Evolutionary conservation across 1,140 invertebrate species (phyloP).

Genomic region (Chrysopa pallens): DNA sequence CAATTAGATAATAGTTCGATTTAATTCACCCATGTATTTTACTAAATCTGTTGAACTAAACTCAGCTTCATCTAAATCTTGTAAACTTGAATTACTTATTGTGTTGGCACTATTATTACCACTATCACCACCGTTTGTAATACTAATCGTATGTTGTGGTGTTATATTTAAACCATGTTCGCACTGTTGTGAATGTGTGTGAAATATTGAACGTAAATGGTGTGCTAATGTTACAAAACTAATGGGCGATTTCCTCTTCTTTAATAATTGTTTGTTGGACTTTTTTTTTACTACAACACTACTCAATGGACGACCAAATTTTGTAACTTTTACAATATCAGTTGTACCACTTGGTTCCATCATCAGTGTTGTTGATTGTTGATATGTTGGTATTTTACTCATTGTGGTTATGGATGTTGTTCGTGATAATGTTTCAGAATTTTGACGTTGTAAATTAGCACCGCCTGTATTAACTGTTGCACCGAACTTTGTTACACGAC

Average conservation of each 20-base stretch:
- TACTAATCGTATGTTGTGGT: slow-evolving; percentile 10
- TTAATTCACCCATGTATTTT: slow-evolving; percentile 41
- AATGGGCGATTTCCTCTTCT: not conserved
- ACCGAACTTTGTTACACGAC: too few relatives aligned
- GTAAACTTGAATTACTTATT: slow-evolving; percentile 52
- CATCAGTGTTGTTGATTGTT: too few relatives aligned
- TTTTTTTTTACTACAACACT: not conserved
- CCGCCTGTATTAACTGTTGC: too few relatives aligned
- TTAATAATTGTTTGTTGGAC: not conserved
- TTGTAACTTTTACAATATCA: not conserved
- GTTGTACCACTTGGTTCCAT: not conserved
- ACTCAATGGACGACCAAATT: not conserved
- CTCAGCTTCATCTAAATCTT: slow-evolving; percentile 45
- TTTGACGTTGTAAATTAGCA: too few relatives aligned
- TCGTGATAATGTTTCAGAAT: too few relatives aligned
- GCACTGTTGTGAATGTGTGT: slow-evolving; percentile 1
- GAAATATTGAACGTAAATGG: not conserved
- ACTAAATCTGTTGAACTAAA: slow-evolving; percentile 41
- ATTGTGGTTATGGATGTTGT: too few relatives aligned
- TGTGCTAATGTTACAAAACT: not conserved
- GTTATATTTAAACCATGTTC: slow-evolving; percentile 8
- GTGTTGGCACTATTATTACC: slow-evolving; percentile 25
- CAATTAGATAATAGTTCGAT: slow-evolving; percentile 20
- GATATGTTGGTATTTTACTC: too few relatives aligned
- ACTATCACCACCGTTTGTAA: slow-evolving; percentile 16